phyloP scores from a whole-genome alignment of 2,888 invertebrate genomes.

The Acleris cristana region DNA sequence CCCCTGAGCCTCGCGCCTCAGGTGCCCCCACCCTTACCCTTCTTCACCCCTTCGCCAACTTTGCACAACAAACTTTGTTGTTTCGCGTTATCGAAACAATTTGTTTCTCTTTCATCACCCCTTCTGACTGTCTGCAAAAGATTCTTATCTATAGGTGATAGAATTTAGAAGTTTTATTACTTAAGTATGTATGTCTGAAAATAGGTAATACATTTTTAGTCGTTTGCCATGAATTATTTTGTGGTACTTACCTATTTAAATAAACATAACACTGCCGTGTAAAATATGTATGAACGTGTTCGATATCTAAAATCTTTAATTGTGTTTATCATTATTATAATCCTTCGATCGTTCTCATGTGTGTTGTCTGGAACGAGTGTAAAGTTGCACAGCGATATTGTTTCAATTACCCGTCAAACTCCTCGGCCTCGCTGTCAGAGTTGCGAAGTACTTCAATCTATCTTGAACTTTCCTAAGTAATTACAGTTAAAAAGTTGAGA shows the following conservation, averaged over 20 bases:
- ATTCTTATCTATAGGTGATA: slow-evolving; percentile 50
- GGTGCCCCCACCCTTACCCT: slow-evolving; percentile 16
- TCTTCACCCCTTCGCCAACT: slow-evolving; percentile 56
- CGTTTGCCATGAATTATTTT: too few species aligned
- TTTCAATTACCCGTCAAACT: slow-evolving; percentile 64
- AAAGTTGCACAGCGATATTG: slow-evolving; percentile 46
- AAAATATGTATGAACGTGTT: too few species aligned
- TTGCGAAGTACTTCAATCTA: slow-evolving; percentile 71
- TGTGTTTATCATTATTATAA: too few species aligned
- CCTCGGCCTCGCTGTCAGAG: slow-evolving; percentile 57
- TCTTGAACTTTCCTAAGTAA: slow-evolving; percentile 74
- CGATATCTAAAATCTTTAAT: too few species aligned
- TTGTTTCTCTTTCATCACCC: slow-evolving; percentile 77
- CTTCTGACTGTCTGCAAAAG: slow-evolving; percentile 56
- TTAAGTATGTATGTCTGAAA: too few species aligned
- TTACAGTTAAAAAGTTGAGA: slow-evolving; percentile 82
- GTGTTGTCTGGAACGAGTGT: slow-evolving; percentile 15
- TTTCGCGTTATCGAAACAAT: slow-evolving; percentile 77
- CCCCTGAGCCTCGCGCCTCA: slow-evolving; percentile 22
- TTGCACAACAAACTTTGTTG: slow-evolving; percentile 74
- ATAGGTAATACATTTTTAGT: too few species aligned
- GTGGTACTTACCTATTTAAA: too few species aligned
- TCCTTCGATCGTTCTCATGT: slow-evolving; percentile 1
- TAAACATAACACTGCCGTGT: too few species aligned
- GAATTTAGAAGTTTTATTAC: slow-evolving; percentile 42